A percentile compares a stretch with the other conserved stretches of the same genome.
phyloP scores from a whole-genome alignment of 2,113 vertebrate genomes.

The Dermatemys mawii region DNA sequence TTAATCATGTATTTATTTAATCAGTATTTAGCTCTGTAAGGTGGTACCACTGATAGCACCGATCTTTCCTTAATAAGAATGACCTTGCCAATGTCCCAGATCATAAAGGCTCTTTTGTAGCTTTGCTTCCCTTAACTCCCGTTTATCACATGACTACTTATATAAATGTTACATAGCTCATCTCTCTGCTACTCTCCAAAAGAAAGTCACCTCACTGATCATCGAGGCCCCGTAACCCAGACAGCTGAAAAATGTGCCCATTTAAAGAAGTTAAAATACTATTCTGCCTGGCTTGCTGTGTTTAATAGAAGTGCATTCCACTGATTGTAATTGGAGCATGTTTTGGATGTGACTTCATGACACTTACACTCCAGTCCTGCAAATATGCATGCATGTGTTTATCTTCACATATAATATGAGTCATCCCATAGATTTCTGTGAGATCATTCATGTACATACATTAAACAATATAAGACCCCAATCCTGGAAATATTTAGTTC shows the following conservation, averaged over 20 bases:
- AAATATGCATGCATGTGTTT: not conserved
- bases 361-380: not conserved
- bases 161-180: not conserved
- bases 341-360: not conserved
- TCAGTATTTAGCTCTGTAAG: not conserved
- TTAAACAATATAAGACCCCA: no score
- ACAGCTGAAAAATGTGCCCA: not conserved
- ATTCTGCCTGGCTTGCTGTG: not conserved
- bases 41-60: not conserved
- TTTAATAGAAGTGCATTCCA: not conserved
- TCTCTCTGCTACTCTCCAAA: not conserved
- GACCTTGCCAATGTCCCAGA: not conserved
- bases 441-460: not conserved
- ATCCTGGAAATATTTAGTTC: no score
- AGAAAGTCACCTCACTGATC: not conserved
- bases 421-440: not conserved
- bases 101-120: not conserved
- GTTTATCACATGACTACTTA: not conserved
- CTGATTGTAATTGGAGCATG: not conserved
- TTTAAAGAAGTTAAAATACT: not conserved
- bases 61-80: not conserved
- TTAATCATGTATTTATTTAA: not conserved
- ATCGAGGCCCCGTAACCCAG: not conserved
- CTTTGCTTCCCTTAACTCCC: not conserved
- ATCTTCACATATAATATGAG: not conserved